Evolutionary conservation across 2,797 vertebrate genomes (phyloP), one percentile per base, ranked within the genome.

Genomic region (Anguilla obscura): DNA sequence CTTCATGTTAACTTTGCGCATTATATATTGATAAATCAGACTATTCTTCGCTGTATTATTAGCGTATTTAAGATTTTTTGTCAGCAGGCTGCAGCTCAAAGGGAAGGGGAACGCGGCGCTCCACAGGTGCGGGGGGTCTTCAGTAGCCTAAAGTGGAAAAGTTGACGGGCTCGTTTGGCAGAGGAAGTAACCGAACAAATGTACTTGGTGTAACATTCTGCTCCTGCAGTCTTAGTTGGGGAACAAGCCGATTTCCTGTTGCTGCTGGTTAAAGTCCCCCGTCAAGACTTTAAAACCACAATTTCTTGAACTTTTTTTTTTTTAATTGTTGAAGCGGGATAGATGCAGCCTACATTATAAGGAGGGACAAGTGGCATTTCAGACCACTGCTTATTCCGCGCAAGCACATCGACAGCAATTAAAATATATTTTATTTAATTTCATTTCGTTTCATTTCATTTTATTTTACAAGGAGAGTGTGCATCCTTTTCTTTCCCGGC

Each of bases 221-320:
- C 48, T 87, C 80, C 88, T 84, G 66, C 91, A 91, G 90, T 91
- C 90, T 94, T 96, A 95, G 95, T 93, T 95, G 95, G 94, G 94
- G 86, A 80, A 86, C 88, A 92, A 94, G 94, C 94, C 93, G 92
- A 91, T 92, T 93, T 92, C 93, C 94, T 91, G 93, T 95, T 95
- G 94, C 94, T 92, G 90, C 95, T 95, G 94, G 95, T 90, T 93
- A 94, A 87, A 88, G 90, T 89, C 50, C 50, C 71, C 89, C 88
- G 76, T 18, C 94, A 94, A 93, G 92, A 94, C 94, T 92, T 92
- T 80, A 85, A 86, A 60, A 66, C 82, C 86, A 87, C 33, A 82
- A 30, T 40, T 45, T 74, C 85, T 87, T 84, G 84, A 89, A 94
- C 93, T 94, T 91, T 93, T 92, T 40, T 50, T 27, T 27, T 16